Evolutionary conservation across 2,888 invertebrate species (phyloP).

Genomic region (Itoplectis maculator): DNA sequence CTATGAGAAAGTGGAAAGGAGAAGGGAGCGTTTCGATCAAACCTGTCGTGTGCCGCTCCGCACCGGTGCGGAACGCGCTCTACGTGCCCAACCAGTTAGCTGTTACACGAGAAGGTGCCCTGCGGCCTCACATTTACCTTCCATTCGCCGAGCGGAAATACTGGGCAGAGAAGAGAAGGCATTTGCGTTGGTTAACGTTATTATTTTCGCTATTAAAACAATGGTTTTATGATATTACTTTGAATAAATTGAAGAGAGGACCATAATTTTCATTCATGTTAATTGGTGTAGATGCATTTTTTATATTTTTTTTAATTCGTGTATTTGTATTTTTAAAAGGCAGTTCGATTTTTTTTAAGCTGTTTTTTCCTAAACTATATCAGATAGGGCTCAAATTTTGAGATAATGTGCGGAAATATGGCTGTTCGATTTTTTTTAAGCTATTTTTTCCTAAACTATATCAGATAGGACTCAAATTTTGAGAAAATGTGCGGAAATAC

Average conservation of each 20-base stretch:
- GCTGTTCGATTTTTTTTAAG: too few relatives aligned
- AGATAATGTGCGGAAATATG: too few relatives aligned
- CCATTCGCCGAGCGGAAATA: not conserved
- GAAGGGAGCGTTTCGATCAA: conserved; percentile 54
- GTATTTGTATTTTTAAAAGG: too few relatives aligned
- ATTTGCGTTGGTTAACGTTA: not conserved
- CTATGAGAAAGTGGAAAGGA: conserved; percentile 19
- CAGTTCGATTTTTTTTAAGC: too few relatives aligned
- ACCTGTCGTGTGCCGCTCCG: conserved; percentile 48
- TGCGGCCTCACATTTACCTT: conserved; percentile 11
- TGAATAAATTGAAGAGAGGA: not conserved
- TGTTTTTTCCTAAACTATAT: too few relatives aligned
- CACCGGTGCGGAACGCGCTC: conserved; percentile 19
- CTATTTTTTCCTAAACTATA: too few relatives aligned
- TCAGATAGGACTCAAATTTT: too few relatives aligned
- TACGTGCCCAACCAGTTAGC: conserved; percentile 26
- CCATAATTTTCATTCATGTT: too few relatives aligned
- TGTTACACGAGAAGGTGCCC: conserved; percentile 2
- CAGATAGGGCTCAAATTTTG: too few relatives aligned
- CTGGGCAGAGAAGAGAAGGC: not conserved
- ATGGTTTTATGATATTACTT: not conserved
- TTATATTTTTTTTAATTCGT: too few relatives aligned
- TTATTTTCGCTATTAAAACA: not conserved
- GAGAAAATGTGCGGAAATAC: too few relatives aligned
- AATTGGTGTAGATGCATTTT: too few relatives aligned